Evolutionary conservation across 2,797 vertebrate species (phyloP).

Genomic region (Pampus argenteus): DNA sequence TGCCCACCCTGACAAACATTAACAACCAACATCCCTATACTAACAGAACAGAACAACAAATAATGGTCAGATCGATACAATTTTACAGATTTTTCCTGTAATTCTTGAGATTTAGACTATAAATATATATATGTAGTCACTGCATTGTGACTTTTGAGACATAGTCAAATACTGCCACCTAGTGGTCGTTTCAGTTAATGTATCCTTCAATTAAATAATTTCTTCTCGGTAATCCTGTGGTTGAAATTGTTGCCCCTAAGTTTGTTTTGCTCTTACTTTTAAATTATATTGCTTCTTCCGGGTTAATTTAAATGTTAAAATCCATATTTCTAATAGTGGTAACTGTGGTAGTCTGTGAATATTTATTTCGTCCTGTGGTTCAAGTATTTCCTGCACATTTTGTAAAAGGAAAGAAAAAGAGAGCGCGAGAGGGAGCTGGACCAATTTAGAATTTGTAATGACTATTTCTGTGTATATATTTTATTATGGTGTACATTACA

Average conservation of each 20-base stretch:
- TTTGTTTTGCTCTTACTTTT: constrained; percentile 58
- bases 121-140: constrained; percentile 30
- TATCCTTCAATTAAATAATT: constrained; percentile 13
- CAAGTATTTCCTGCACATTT: constrained; percentile 67
- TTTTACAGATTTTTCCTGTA: constrained; percentile 68
- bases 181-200: constrained; percentile 64
- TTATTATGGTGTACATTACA: constrained; percentile 88
- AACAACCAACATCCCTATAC: constrained; percentile 70
- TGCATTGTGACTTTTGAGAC: constrained; percentile 47
- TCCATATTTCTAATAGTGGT: constrained; percentile 68
- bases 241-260: constrained; percentile 28
- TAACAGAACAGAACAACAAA: constrained; percentile 72
- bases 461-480: constrained; percentile 88
- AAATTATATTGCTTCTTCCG: constrained; percentile 45
- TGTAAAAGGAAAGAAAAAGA: constrained; percentile 76
- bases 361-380: constrained; percentile 74
- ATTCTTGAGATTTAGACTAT: constrained; percentile 57
- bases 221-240: constrained; percentile 7
- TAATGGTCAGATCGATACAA: constrained; percentile 65
- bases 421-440: constrained; percentile 73
- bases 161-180: constrained; percentile 82
- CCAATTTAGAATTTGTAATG: constrained; percentile 84
- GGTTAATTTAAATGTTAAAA: constrained; percentile 63
- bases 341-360: constrained; percentile 73
- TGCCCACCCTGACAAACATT: constrained; percentile 62